Base-by-base conservation (phyloP, 2,113 vertebrate species). In the Rhinopomastus cyanomelas region DNA sequence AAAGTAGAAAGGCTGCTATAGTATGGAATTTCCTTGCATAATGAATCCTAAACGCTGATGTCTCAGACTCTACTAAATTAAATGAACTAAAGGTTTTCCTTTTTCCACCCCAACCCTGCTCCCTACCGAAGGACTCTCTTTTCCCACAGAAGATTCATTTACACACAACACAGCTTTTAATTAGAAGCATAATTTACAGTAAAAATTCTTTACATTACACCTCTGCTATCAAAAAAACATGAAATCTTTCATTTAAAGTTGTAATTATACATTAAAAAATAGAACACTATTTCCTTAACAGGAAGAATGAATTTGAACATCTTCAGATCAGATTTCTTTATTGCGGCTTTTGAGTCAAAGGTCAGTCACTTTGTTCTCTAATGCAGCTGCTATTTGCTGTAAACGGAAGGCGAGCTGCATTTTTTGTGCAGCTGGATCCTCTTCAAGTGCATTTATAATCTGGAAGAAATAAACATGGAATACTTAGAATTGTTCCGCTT, bases 331-430 rank as follows among this genome's bases (percentile, higher is more conserved):
- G 93, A 91, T 96, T 97, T 96, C 95, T 94, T 95, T 95, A 96
- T 95, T 97, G 94, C 95, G 92, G 90, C 78, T 95, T 90, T 95
- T 74, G 82, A 97, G 97, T 99, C 98, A 99, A 97, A 99, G 98
- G 98, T 98, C 99, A 49, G 99, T 99, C 97, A 99, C 98, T 98
- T 99, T 99, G 98, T 99, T 98, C 97, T 99, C 99, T 90, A 99
- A 97, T 1, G 98, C 98, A 48, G 99, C 98, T 15, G 99, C 98
- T 72, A 99, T 98, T 97, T 99, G 99, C 97, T 99, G 99, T 89
- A 99, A 98, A 97, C 99, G 98, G 96, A 98, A 97, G 95, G 99
- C 98, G 96, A 99, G 98, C 97, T 99, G 99, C 98, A 99, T 99
- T 97, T 98, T 99, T 97, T 99, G 99, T 91, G 99, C 98, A 21